Evolutionary conservation across 2,797 vertebrate species (phyloP).

Genomic region (Sebastes aleutianus): DNA sequence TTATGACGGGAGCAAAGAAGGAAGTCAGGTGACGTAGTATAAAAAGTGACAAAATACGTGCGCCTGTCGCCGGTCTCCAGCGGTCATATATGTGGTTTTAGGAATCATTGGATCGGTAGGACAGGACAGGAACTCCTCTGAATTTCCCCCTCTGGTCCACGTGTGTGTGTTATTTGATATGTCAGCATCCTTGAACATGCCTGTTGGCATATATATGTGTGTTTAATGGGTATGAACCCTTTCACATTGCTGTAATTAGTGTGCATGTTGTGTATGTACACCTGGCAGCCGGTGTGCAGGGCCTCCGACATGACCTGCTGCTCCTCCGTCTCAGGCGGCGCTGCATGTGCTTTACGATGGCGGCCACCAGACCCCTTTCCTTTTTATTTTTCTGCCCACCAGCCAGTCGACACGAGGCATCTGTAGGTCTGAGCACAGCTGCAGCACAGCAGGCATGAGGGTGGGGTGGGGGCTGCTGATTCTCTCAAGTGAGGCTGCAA

Average conservation of each 20-base stretch:
- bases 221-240: constrained; percentile 7
- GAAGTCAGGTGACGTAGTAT: too few relatives aligned
- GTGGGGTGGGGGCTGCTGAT: constrained; percentile 3
- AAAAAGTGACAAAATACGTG: too few relatives aligned
- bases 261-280: not conserved
- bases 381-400: not conserved
- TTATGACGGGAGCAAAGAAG: too few relatives aligned
- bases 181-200: not conserved
- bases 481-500: constrained; percentile 32
- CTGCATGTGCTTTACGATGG: not conserved
- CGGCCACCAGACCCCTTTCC: not conserved
- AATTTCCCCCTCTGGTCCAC: not conserved
- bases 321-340: not conserved
- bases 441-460: constrained; percentile 27
- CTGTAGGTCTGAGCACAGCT: constrained; percentile 46
- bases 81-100: too few relatives aligned
- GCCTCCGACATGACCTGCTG: constrained; percentile 1
- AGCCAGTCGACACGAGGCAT: not conserved
- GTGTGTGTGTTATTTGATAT: not conserved
- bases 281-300: constrained; percentile 27
- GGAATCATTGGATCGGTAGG: too few relatives aligned
- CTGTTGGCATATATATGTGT: not conserved
- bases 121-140: not conserved
- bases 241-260: constrained; percentile 29
- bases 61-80: too few relatives aligned